A percentile compares a stretch with the other conserved stretches of the same genome.
phyloP scores from a whole-genome alignment of 2,888 invertebrate species.

The Parnassius apollo region DNA sequence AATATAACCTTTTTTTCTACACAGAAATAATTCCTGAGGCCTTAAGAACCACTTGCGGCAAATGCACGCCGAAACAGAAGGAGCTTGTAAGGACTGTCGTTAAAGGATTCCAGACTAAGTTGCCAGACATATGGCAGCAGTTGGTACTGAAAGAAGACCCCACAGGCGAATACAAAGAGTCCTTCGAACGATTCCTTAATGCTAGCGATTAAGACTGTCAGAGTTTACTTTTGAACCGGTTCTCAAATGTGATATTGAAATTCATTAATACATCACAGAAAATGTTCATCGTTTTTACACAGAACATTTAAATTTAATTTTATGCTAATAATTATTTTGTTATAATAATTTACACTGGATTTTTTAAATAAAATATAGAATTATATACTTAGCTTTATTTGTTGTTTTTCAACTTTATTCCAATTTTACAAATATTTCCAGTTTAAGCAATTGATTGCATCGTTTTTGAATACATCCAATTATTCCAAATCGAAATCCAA shows the following conservation, averaged over 20 bases:
- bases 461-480: too few species aligned
- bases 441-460: too few species aligned
- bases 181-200: slow-evolving; percentile 74
- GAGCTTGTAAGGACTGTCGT: slow-evolving; percentile 81
- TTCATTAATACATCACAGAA: slow-evolving; percentile 13
- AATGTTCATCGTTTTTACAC: slow-evolving; percentile 10
- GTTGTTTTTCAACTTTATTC: too few species aligned
- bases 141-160: slow-evolving; percentile 86
- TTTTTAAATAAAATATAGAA: neutral
- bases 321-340: neutral
- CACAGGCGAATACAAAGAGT: slow-evolving; percentile 79
- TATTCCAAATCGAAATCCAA: too few species aligned
- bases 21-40: slow-evolving; percentile 65
- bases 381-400: neutral
- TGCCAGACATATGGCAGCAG: slow-evolving; percentile 83
- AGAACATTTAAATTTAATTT: slow-evolving; percentile 7
- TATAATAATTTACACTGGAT: neutral
- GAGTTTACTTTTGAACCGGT: neutral
- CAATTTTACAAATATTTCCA: too few species aligned
- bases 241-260: slow-evolving; percentile 2
- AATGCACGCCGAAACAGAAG: slow-evolving; percentile 84
- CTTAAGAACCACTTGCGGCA: slow-evolving; percentile 75
- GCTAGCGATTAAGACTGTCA: slow-evolving; percentile 41
- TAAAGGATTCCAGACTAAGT: slow-evolving; percentile 82
- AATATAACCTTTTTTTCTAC: slow-evolving; percentile 19